These are phyloP conservation scores for Dorcus hopei DNA, from an alignment of 2,888 invertebrate species.

Conservation along the genomic window DNA sequence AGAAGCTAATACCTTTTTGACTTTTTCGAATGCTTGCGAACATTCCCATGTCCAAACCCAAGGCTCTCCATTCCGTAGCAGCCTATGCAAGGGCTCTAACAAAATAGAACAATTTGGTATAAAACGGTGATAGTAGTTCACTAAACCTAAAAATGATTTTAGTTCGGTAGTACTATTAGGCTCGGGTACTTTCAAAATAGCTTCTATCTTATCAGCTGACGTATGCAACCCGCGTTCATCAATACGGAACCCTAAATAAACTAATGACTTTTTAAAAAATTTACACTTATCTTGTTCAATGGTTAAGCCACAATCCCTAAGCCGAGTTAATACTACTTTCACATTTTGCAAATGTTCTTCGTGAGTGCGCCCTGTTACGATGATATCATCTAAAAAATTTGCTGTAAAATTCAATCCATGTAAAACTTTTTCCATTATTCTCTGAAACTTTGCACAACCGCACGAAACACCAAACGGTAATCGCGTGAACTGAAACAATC, in stretches of 20 bases:
- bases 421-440: constrained; percentile 20
- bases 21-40: constrained; percentile 6
- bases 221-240: constrained; percentile 17
- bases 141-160: constrained; percentile 19
- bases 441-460: constrained; percentile 20
- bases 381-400: constrained; percentile 18
- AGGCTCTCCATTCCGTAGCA: constrained; percentile 5
- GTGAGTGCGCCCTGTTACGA: constrained; percentile 4
- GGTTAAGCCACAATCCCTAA: constrained; percentile 15
- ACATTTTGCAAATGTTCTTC: constrained; percentile 1
- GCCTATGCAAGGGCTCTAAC: constrained; percentile 14
- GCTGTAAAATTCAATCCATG: constrained; percentile 11
- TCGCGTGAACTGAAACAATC: constrained; percentile 17
- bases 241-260: constrained; percentile 21
- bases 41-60: constrained; percentile 9
- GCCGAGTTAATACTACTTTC: constrained; percentile 12
- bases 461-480: constrained; percentile 20
- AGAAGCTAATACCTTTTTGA: constrained; percentile 14
- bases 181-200: constrained; percentile 16
- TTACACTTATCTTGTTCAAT: constrained; percentile 19
- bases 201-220: constrained; percentile 17
- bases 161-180: constrained; percentile 20
- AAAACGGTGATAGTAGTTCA: constrained; percentile 25
- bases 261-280: constrained; percentile 20
- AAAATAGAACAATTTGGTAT: constrained; percentile 15